These are phyloP conservation scores for Apus apus DNA, from an alignment of 2,113 vertebrate genomes.

Conservation along the genomic window DNA sequence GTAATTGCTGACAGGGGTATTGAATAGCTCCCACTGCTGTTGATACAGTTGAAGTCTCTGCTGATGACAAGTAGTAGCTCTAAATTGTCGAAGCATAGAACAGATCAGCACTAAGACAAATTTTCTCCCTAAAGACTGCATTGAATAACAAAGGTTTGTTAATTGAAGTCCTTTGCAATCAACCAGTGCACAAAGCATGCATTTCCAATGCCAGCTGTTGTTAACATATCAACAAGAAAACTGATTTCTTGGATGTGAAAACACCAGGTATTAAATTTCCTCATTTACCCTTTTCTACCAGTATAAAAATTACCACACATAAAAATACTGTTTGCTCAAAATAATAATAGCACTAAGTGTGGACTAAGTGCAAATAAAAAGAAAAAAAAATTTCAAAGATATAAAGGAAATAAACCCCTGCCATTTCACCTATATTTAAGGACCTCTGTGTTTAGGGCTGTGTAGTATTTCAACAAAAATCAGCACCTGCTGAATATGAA, in stretches of 20 bases:
- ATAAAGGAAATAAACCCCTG: neutral
- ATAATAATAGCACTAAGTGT: neutral
- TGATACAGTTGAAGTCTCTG: neutral
- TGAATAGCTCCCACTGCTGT: neutral
- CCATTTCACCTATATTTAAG: neutral
- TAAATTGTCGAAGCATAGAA: neutral
- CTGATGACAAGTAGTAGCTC: slow-evolving; percentile 2
- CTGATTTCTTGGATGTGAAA: neutral
- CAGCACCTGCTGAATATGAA: neutral
- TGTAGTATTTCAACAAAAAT: neutral
- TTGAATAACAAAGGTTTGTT: neutral
- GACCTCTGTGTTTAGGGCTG: neutral
- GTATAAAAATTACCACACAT: neutral
- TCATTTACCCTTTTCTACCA: neutral
- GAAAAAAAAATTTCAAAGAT: neutral
- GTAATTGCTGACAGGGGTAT: neutral
- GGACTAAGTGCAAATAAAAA: neutral
- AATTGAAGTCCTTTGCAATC: slow-evolving; percentile 3
- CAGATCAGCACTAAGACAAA: neutral
- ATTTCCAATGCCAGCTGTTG: neutral
- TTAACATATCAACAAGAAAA: slow-evolving; percentile 11
- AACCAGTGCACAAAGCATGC: neutral
- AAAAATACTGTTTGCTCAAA: neutral
- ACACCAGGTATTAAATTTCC: neutral
- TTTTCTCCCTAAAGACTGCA: neutral